Base-by-base conservation (phyloP, 1,140 invertebrate species). In the Onthophagus taurus region DNA sequence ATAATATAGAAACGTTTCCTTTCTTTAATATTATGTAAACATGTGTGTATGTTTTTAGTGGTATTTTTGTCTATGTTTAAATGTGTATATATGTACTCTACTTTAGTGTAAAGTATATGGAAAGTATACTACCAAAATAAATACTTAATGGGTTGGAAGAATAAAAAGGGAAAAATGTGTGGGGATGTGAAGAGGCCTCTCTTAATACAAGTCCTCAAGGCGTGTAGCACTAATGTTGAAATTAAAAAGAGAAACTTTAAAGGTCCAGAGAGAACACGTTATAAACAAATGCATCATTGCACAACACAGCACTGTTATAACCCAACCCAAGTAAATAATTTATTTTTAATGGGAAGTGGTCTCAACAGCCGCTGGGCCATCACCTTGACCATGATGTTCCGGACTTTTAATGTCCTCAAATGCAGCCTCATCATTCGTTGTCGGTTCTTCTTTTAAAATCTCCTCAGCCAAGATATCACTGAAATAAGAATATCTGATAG, bases 301-400 rank as follows among this genome's bases (percentile, higher is more conserved):
- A 41, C 38, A 29, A 30, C 21, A 41, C 21, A 23, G 29, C 38
- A 41, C 38, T 41, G 35, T 12, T 24, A 29, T 11, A 21, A 16
- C 11, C 29, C 12, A 29, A n/a, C n/a, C n/a, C n/a, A 4, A 20
- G 18, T 37, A 16, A 21, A 21, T 26, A 7, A 6, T 6, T 13
- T 9, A 33, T 14, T 33, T 41, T 44, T 44, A 44, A 18, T 36
- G 42, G 16, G 44, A 7, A 37, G 43, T 24, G 4, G 23, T 35
- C 23, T 41, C 38, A 0, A 44, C 42, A n/a, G n/a, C n/a, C 8
- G 43, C 20, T 16, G 58, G 60, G 17, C 51, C 62, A 38, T 63
- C 62, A 13, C 60, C 60, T 50, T 64, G 62, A 24, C 62, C 62
- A 13, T 60, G 51, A 44, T 64, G 60, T 39, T 62, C 58, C 5